Percentiles rank a stretch among this genome's conserved stretches.
Evolutionary conservation across 2,113 vertebrate species (phyloP).

Genomic region (Tenebrosternarchus preto): DNA sequence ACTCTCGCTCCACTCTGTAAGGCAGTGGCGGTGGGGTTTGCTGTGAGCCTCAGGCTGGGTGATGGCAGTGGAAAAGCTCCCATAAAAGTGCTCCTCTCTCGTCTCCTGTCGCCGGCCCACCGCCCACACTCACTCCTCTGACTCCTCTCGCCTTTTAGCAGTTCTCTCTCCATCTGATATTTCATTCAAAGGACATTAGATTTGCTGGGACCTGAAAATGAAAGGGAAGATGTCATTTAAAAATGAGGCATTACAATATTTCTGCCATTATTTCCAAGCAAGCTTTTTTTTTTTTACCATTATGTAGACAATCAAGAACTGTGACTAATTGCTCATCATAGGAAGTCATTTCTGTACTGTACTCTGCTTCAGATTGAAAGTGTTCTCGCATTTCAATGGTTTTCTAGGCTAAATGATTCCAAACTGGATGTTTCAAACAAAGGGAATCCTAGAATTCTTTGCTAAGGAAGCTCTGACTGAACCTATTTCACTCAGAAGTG

Average conservation of each 20-base stretch:
- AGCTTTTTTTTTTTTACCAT: no score
- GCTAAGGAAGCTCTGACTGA: background rate
- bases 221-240: background rate
- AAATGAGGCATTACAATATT: no score
- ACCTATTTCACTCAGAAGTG: background rate
- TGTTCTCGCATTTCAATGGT: no score
- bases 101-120: constrained; percentile 15
- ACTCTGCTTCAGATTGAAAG: no score
- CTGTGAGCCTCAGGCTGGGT: constrained; percentile 64
- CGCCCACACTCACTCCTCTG: background rate
- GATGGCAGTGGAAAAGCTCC: constrained; percentile 78
- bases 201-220: constrained; percentile 89
- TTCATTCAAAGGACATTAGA: constrained; percentile 97
- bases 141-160: constrained; percentile 2
- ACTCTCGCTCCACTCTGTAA: constrained; percentile 80
- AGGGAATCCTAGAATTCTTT: no score
- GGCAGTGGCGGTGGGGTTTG: constrained; percentile 87
- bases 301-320: no score
- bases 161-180: constrained; percentile 55
- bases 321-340: no score
- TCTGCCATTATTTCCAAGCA: no score
- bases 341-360: no score
- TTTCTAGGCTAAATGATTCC: no score
- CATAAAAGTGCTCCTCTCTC: constrained; percentile 52
- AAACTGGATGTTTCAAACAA: no score